A percentile compares a stretch with the other conserved stretches of the same genome.
Conservation (phyloP, 1,140 invertebrate genomes). For the Drosophila ercepeae region DNA sequence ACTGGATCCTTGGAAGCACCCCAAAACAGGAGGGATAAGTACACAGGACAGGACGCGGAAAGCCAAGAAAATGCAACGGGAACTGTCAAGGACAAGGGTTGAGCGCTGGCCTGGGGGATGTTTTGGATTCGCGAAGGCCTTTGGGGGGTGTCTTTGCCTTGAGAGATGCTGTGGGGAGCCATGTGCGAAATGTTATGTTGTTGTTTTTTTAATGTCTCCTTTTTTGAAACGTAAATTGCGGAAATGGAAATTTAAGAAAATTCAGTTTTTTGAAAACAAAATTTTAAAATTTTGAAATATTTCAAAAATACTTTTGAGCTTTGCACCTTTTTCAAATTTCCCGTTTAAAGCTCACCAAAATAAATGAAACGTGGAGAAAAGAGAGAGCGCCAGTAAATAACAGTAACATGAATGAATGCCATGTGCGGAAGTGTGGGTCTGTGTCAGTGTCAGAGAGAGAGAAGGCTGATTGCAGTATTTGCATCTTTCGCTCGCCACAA, state of each 20-base stretch:
- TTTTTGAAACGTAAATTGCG: too few relatives aligned
- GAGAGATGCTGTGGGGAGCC: constrained; percentile 12
- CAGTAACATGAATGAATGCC: constrained; percentile 69
- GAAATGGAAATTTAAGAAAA: too few relatives aligned
- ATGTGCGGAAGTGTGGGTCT: constrained; percentile 63
- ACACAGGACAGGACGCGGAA: constrained; percentile 23
- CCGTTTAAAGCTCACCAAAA: too few relatives aligned
- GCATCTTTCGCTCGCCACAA: constrained; percentile 15
- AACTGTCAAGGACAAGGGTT: constrained; percentile 72
- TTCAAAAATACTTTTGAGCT: too few relatives aligned
- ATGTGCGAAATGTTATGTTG: not conserved
- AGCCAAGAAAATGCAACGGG: constrained; percentile 58
- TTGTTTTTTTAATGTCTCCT: too few relatives aligned
- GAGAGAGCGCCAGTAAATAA: constrained; percentile 23
- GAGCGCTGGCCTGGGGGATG: constrained; percentile 57
- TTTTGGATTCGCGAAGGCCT: constrained; percentile 27
- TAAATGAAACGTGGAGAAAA: not conserved
- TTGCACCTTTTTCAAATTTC: too few relatives aligned
- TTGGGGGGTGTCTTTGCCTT: constrained; percentile 32
- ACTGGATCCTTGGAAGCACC: constrained; percentile 79
- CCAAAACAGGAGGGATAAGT: constrained; percentile 29
- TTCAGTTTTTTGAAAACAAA: too few relatives aligned
- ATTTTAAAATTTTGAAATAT: too few relatives aligned
- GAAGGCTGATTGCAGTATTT: constrained; percentile 43
- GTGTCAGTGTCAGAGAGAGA: too few relatives aligned